Percentiles rank a stretch among this genome's conserved stretches.
phyloP scores from a whole-genome alignment of 2,113 vertebrate genomes.

The Phaethornis superciliosus region DNA sequence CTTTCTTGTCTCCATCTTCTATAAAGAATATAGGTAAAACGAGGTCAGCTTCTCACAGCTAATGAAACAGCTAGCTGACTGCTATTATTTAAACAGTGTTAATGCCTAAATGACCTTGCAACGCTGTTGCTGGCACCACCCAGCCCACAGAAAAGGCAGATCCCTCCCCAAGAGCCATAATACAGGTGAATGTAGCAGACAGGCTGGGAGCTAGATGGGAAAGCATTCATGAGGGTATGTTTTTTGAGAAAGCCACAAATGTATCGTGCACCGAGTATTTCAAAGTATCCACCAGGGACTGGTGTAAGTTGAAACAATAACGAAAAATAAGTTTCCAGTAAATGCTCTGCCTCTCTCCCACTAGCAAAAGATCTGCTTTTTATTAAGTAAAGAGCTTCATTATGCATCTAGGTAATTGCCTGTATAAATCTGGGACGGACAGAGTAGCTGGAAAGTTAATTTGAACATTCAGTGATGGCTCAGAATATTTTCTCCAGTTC shows the following conservation, averaged over 20 bases:
- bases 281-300: neutral
- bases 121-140: neutral
- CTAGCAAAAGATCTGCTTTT: neutral
- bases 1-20: neutral
- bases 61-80: neutral
- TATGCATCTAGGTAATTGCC: neutral
- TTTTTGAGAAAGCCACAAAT: neutral
- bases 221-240: neutral
- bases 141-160: neutral
- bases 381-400: neutral
- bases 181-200: rapidly evolving
- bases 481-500: neutral
- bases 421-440: slow-evolving; percentile 7
- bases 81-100: neutral
- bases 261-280: neutral
- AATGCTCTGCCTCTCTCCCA: neutral
- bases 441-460: neutral
- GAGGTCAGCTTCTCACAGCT: neutral
- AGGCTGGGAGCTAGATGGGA: neutral
- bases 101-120: neutral
- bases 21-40: neutral
- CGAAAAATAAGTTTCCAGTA: neutral
- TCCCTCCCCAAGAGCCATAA: neutral
- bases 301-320: neutral
- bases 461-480: neutral